phyloP scores from a whole-genome alignment of 2,797 vertebrate genomes.

The Phrynocephalus vlangalii region DNA sequence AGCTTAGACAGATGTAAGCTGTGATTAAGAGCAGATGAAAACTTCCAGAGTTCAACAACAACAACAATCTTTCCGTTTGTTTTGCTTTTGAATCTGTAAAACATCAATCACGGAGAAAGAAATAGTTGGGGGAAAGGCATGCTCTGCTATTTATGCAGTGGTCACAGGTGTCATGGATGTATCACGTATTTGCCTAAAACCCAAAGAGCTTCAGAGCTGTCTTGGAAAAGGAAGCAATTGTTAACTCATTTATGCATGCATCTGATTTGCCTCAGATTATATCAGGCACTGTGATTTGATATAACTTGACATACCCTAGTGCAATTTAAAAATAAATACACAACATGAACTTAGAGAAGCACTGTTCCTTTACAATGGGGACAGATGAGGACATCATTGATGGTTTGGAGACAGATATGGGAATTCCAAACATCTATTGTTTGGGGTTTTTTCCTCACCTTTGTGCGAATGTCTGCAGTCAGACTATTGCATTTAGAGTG shows the following conservation, averaged over 20 bases:
- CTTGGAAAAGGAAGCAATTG: constrained; percentile 30
- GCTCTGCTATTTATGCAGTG: constrained; percentile 42
- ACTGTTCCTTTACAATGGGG: constrained; percentile 59
- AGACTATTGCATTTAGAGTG: background rate
- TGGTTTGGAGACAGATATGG: background rate
- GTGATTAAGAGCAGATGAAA: constrained; percentile 41
- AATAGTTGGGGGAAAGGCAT: constrained; percentile 6
- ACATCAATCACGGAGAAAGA: background rate
- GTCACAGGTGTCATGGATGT: constrained; percentile 49
- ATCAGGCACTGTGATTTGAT: constrained; percentile 61
- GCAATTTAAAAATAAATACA: constrained; percentile 54
- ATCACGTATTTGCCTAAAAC: constrained; percentile 43
- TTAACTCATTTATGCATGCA: constrained; percentile 22
- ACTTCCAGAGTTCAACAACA: background rate
- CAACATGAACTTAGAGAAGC: constrained; percentile 67
- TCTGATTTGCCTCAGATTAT: constrained; percentile 65
- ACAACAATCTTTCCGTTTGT: background rate
- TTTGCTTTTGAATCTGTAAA: background rate
- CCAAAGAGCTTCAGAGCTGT: constrained; percentile 28
- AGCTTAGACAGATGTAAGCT: background rate
- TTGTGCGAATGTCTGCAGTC: background rate
- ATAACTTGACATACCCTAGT: constrained; percentile 56
- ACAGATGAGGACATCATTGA: background rate
- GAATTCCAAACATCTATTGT: too few relatives aligned
- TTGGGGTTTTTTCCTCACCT: background rate